Conservation (phyloP, 2,797 vertebrate species). For the Enteromius afrohamiltoni region DNA sequence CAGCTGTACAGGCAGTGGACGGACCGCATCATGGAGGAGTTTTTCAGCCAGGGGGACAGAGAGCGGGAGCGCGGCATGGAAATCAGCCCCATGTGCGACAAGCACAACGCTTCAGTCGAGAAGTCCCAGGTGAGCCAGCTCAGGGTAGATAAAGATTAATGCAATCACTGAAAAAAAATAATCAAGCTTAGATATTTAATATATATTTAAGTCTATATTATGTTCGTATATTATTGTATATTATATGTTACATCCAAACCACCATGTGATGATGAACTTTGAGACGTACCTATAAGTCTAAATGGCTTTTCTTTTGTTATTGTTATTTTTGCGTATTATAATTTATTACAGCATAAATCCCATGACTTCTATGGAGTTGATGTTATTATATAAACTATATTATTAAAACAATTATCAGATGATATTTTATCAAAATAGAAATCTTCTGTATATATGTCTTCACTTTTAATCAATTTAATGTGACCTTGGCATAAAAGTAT, state of each 20-base stretch:
- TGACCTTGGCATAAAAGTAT: background rate
- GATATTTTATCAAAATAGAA: background rate
- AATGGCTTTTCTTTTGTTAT: background rate
- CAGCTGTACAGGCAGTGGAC: constrained; percentile 97
- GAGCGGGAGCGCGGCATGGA: constrained; percentile 98
- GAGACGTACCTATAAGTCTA: background rate
- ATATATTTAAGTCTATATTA: background rate
- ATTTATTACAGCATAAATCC: background rate
- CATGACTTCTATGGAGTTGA: no score
- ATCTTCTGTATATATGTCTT: background rate
- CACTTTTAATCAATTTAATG: background rate
- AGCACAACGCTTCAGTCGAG: constrained; percentile 98
- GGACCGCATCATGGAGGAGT: constrained; percentile 98
- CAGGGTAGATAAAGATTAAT: background rate
- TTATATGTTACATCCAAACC: background rate
- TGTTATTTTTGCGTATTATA: background rate
- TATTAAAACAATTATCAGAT: background rate
- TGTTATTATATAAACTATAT: no score
- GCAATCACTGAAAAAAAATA: background rate
- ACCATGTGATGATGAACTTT: background rate
- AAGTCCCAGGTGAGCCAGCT: constrained; percentile 88
- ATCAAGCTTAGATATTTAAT: background rate
- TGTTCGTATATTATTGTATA: background rate
- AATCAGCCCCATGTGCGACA: constrained; percentile 99
- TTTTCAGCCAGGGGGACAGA: constrained; percentile 95